Percentiles rank a stretch among this genome's conserved stretches.
Evolutionary conservation across 2,888 invertebrate genomes (phyloP).

Genomic region (Neoaliturus tenellus): DNA sequence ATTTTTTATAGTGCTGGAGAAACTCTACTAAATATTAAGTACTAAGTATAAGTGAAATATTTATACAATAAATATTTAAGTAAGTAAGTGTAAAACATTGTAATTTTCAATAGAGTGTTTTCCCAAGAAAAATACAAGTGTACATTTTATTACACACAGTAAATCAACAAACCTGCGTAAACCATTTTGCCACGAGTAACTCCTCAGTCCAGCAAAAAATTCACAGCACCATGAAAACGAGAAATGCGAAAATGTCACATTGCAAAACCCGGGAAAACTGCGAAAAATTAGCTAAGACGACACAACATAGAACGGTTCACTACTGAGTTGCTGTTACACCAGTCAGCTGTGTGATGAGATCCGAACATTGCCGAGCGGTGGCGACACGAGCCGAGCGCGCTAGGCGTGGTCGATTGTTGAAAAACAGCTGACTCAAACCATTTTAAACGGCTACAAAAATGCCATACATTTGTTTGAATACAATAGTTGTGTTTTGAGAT

Average conservation of each 20-base stretch:
- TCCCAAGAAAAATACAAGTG: no score
- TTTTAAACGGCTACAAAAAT: no score
- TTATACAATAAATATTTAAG: no score
- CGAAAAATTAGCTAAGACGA: neutral
- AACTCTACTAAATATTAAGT: no score
- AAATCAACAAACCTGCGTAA: constrained; percentile 19
- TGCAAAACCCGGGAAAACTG: neutral
- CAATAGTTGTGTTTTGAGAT: no score
- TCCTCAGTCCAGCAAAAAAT: neutral
- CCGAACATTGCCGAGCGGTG: neutral
- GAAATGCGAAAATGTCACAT: constrained; percentile 17
- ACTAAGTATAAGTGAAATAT: no score
- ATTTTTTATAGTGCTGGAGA: no score
- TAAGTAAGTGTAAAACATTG: no score
- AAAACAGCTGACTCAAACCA: neutral
- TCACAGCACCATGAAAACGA: neutral
- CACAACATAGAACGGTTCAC: neutral
- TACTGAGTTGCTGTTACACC: neutral
- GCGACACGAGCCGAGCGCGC: constrained; percentile 10
- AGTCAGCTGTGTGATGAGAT: constrained; percentile 31
- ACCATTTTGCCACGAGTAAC: neutral
- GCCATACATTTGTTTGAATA: no score
- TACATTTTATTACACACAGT: no score
- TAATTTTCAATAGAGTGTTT: no score
- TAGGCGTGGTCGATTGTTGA: constrained; percentile 8